Percentiles rank a stretch among this genome's conserved stretches.
These are phyloP conservation scores for Mythimna vitellina DNA, from an alignment of 2,888 invertebrate species.

Conservation along the genomic window DNA sequence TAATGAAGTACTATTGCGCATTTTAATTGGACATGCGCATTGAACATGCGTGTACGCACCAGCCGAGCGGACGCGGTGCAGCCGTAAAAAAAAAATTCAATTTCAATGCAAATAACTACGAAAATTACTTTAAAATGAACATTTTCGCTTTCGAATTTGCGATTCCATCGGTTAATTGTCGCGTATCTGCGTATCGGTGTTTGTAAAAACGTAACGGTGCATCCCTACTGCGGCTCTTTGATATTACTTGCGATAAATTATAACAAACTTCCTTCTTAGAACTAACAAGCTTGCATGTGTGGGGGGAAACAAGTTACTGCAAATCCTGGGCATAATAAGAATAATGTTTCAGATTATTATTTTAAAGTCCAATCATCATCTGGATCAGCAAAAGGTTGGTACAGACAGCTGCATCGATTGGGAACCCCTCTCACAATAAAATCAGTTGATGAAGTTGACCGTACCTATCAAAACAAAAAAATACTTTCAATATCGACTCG, in stretches of 20 bases:
- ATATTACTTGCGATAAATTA: constrained; percentile 77
- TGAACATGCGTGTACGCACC: constrained; percentile 85
- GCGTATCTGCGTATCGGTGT: constrained; percentile 75
- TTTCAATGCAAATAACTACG: constrained; percentile 84
- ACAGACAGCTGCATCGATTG: too few relatives aligned
- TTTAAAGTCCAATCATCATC: neutral
- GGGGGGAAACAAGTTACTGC: constrained; percentile 5
- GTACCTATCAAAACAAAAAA: too few relatives aligned
- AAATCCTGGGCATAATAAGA: neutral
- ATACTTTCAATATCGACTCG: too few relatives aligned
- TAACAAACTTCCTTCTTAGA: constrained; percentile 61
- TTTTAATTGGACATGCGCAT: constrained; percentile 84
- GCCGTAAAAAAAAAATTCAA: constrained; percentile 80
- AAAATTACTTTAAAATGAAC: constrained; percentile 80
- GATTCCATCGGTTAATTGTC: constrained; percentile 83
- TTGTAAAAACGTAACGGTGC: constrained; percentile 84
- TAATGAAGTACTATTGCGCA: constrained; percentile 71
- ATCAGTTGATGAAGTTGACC: too few relatives aligned
- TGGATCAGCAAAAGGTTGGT: neutral
- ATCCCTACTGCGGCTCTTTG: constrained; percentile 72
- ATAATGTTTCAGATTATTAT: neutral
- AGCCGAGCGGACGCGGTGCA: constrained; percentile 68
- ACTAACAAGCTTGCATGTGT: constrained; percentile 41
- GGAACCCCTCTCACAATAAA: too few relatives aligned
- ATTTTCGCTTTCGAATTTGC: constrained; percentile 80